Percentiles rank a stretch among this genome's conserved stretches.
Evolutionary conservation across 1,140 invertebrate species (phyloP).

Genomic region (Trissolcus basalis): DNA sequence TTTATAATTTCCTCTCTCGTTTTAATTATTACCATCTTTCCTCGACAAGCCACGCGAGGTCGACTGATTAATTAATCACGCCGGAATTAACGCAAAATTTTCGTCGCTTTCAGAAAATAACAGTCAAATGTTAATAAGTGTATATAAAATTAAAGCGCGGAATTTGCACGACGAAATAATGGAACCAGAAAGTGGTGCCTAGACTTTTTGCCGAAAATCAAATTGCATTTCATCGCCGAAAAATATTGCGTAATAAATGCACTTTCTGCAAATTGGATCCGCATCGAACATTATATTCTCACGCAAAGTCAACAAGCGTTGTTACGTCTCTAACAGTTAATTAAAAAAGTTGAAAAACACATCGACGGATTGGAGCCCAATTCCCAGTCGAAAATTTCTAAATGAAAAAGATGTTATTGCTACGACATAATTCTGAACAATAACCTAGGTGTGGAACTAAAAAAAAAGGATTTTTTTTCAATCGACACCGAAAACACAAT

Average conservation of each 20-base stretch:
- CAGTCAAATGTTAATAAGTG: too few relatives aligned
- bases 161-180: too few relatives aligned
- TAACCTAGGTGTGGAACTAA: too few relatives aligned
- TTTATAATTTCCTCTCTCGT: constrained; percentile 15
- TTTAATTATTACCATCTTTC: constrained; percentile 1
- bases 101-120: too few relatives aligned
- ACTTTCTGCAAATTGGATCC: constrained; percentile 13
- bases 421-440: not conserved
- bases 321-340: constrained; percentile 40
- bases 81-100: too few relatives aligned
- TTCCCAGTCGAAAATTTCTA: constrained; percentile 7
- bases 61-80: not conserved
- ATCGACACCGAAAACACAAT: too few relatives aligned
- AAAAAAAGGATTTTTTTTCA: too few relatives aligned
- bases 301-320: constrained; percentile 13
- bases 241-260: constrained; percentile 19
- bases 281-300: constrained; percentile 6
- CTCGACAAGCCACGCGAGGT: not conserved
- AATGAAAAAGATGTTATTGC: constrained; percentile 10
- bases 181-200: too few relatives aligned
- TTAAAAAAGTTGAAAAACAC: constrained; percentile 39
- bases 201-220: too few relatives aligned
- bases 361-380: constrained; percentile 13
- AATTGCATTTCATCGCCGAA: too few relatives aligned
- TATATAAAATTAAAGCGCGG: too few relatives aligned